Evolutionary conservation across 2,113 vertebrate species (phyloP).

Genomic region (Petroica traversi): DNA sequence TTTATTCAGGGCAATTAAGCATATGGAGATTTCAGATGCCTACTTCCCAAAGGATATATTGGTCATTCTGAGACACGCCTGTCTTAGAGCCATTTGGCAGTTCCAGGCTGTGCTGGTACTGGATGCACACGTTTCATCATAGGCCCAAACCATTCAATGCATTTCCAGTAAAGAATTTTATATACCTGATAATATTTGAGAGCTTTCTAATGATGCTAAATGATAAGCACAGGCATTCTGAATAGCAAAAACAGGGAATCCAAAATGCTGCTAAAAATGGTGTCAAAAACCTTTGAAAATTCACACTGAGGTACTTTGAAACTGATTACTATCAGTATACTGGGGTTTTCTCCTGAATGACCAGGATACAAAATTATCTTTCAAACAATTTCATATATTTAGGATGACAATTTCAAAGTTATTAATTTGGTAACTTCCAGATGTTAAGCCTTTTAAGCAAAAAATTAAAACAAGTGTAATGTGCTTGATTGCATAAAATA

Average conservation of each 20-base stretch:
- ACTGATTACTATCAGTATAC: not conserved
- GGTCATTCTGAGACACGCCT: accelerated
- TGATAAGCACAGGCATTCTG: not conserved
- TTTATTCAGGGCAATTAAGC: not conserved
- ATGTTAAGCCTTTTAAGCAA: slow-evolving; percentile 65
- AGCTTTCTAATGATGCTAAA: not conserved
- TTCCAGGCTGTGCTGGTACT: not conserved
- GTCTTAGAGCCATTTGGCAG: not conserved
- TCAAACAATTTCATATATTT: not conserved
- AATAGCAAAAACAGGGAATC: not conserved
- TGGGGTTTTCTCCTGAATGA: not conserved
- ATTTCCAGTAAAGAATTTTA: not conserved
- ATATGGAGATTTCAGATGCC: not conserved
- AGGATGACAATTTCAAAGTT: slow-evolving; percentile 4
- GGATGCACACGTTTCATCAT: not conserved
- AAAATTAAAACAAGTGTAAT: slow-evolving; percentile 61
- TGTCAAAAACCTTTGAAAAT: not conserved
- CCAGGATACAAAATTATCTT: not conserved
- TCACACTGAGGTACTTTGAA: not conserved
- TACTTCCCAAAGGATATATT: not conserved
- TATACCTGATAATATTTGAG: not conserved
- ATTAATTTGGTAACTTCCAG: slow-evolving; percentile 44
- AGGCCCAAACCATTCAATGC: not conserved
- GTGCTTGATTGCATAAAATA: slow-evolving; percentile 49
- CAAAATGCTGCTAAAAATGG: not conserved